Evolutionary conservation across 2,113 vertebrate genomes (phyloP).

Genomic region (Ornithorhynchus anatinus): DNA sequence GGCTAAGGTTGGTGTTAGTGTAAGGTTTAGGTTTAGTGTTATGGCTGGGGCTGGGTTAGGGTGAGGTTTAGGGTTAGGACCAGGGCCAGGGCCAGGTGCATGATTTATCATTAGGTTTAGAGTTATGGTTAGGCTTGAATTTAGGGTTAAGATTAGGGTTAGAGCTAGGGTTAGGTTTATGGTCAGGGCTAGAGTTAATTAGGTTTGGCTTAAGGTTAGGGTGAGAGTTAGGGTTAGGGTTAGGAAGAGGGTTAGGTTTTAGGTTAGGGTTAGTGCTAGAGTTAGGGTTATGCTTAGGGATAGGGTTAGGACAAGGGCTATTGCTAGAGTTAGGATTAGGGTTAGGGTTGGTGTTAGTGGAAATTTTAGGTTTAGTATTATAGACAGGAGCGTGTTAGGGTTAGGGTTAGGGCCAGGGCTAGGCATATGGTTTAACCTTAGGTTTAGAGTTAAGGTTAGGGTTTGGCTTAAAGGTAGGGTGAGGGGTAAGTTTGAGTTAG

Average conservation of each 20-base stretch:
- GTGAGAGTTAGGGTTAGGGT: conserved; percentile 4
- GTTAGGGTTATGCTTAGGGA: conserved; percentile 12
- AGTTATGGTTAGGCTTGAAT: conserved; percentile 1
- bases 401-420: conserved; percentile 14
- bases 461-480: conserved; percentile 4
- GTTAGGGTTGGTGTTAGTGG: conserved; percentile 3
- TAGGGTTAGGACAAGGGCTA: conserved; percentile 30
- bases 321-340: conserved; percentile 22
- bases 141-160: conserved; percentile 24
- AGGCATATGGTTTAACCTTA: no score
- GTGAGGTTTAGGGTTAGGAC: background rate
- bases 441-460: background rate
- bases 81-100: background rate
- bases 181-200: conserved; percentile 2
- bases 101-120: conserved; percentile 7
- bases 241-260: background rate
- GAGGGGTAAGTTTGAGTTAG: background rate
- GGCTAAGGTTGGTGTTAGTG: conserved; percentile 9
- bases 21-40: background rate
- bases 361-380: no score
- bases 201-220: background rate
- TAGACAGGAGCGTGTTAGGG: conserved; percentile 19
- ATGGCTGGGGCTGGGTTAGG: background rate
- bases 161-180: conserved; percentile 25
- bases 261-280: background rate